Base-by-base conservation (phyloP, 1,140 invertebrate species). In the Scylla paramamosain region DNA sequence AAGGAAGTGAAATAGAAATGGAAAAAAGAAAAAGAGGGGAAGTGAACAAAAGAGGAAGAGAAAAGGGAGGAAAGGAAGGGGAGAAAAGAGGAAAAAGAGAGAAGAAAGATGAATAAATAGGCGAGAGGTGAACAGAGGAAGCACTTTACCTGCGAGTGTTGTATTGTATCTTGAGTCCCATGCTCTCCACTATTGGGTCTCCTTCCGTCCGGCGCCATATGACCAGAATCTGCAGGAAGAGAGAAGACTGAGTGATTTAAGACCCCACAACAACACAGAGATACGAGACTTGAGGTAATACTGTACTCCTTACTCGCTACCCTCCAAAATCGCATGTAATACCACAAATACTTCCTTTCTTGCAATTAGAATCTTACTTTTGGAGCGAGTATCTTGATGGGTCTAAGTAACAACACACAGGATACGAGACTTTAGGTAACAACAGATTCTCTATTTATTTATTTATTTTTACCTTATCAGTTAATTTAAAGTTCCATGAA, bases 101-200 rank as follows among this genome's bases (percentile, higher is more conserved):
- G 31, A 31, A 84, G 20, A 84, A 84, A 84, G 25, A 84, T 7
- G 31, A 28, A 39, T 12, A 28, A 31, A 39, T 86, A 28, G 32
- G n/a, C 83, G 32, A n/a, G 25, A 86, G n/a, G 83, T 12, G 10
- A 59, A 0, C 2, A 59, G 52, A 16, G 52, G 52, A 59, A 16
- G 10, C 32, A 39, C 39, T 39, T 96, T 97, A 97, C 97, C 97
- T 83, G 95, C 98, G 97, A 0, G 99, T 99, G 96, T 99, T 99
- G 96, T 98, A 98, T 96, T 99, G 98, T 94, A 99, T 98, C 96
- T 98, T 98, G 20, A 99, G 97, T 25, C 98, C 99, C 97, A 99
- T 98, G 96, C 98, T 98, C 96, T 99, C 98, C 95, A 99, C 98
- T 0, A 99, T 98, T 0, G 98, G 98, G 97, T 98, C 98, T 0